Evolutionary conservation across 2,113 vertebrate species (phyloP).

Genomic region (Ailurus styani): DNA sequence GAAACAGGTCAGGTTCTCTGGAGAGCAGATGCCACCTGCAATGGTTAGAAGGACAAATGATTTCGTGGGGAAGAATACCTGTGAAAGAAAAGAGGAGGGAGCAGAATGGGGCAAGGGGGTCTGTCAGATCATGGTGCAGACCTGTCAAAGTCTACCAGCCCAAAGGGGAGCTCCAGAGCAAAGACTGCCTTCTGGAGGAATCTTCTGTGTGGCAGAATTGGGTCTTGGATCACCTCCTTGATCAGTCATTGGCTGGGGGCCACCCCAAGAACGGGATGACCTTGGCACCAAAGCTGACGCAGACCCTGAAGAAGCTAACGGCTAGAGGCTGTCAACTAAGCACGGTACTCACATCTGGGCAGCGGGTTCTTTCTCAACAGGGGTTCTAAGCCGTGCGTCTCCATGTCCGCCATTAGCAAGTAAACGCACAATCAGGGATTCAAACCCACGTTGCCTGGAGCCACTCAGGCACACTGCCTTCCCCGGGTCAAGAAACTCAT

Average conservation of each 20-base stretch:
- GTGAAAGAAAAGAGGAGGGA: not conserved
- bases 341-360: not conserved
- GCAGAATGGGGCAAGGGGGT: not conserved
- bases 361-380: not conserved
- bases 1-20: not conserved
- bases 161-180: not conserved
- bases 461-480: not conserved
- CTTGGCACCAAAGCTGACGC: conserved; percentile 39
- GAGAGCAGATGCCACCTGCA: not conserved
- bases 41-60: not conserved
- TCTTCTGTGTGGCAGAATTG: not conserved
- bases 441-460: not conserved
- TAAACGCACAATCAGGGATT: not conserved
- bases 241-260: conserved; percentile 26
- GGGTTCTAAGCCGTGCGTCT: not conserved
- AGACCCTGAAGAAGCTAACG: conserved; percentile 25
- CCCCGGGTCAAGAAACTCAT: not conserved
- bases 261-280: conserved; percentile 31
- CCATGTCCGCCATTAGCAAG: not conserved
- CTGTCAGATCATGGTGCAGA: not conserved
- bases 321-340: conserved; percentile 27
- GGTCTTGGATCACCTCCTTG: not conserved
- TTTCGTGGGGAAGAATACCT: not conserved
- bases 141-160: not conserved
- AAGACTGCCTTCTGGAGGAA: not conserved